Conservation (phyloP, 2,888 invertebrate species). For the Laspeyria flexula region DNA sequence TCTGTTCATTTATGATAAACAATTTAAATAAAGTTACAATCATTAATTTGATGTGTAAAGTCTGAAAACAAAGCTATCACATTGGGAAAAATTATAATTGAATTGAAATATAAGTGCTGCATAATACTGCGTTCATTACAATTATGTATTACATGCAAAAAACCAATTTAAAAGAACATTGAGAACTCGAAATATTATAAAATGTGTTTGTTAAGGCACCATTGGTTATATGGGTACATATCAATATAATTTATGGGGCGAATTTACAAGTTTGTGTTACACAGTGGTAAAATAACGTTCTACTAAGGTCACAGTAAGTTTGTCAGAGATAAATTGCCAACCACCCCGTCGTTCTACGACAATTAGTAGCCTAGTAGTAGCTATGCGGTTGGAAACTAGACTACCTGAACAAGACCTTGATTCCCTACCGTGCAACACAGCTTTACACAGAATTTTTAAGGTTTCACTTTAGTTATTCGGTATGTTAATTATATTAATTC, state of each 20-base stretch:
- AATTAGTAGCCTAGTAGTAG: no score
- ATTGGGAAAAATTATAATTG: slow-evolving; percentile 22
- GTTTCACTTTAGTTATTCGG: slow-evolving; percentile 44
- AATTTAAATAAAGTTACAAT: slow-evolving; percentile 31
- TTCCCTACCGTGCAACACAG: no score
- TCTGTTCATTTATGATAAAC: slow-evolving; percentile 32
- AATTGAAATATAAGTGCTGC: slow-evolving; percentile 13
- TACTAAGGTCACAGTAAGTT: no score
- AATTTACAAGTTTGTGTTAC: no score
- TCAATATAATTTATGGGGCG: slow-evolving; percentile 36
- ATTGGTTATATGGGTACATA: slow-evolving; percentile 66
- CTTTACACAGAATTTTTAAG: slow-evolving; percentile 51
- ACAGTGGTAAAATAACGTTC: no score
- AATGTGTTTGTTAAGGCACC: slow-evolving; percentile 72
- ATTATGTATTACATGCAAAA: neutral
- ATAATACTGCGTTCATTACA: slow-evolving; percentile 27
- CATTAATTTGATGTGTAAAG: slow-evolving; percentile 25
- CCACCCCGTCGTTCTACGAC: no score
- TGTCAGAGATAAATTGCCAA: no score
- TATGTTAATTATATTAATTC: slow-evolving; percentile 64
- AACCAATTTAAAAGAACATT: slow-evolving; percentile 30
- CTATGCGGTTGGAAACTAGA: no score
- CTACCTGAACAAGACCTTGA: no score
- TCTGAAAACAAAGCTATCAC: slow-evolving; percentile 37
- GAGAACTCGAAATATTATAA: slow-evolving; percentile 45